Evolutionary conservation across 2,888 invertebrate species (phyloP).

Genomic region (Idaea dimidiata): DNA sequence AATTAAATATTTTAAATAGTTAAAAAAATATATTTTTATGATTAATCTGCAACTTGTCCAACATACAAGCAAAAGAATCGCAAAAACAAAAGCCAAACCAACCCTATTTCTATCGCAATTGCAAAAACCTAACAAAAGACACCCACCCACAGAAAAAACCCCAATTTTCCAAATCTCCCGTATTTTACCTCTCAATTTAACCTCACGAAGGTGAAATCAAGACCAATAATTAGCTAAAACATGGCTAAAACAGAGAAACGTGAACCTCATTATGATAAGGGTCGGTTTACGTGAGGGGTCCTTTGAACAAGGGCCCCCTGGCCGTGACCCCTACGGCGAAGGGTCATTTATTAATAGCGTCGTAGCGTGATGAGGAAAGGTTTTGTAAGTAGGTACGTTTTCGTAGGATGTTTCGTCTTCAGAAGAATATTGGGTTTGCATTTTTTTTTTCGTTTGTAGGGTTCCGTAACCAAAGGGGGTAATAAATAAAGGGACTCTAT

Average conservation of each 20-base stretch:
- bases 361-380: not conserved
- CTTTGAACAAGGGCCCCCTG: constrained; percentile 20
- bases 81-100: not conserved
- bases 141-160: not conserved
- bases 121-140: not conserved
- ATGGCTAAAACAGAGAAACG: constrained; percentile 46
- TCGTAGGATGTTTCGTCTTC: too few species aligned
- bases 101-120: not conserved
- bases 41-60: too few species aligned
- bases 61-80: too few species aligned
- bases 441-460: too few species aligned
- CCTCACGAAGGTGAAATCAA: constrained; percentile 31
- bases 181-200: constrained; percentile 19
- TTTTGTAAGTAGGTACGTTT: not conserved
- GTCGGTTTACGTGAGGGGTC: constrained; percentile 40
- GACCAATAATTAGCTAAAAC: constrained; percentile 51
- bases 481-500: too few species aligned
- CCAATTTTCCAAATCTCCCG: constrained; percentile 11
- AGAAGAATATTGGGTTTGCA: too few species aligned
- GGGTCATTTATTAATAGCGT: constrained; percentile 1
- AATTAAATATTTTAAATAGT: too few species aligned
- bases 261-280: constrained; percentile 47
- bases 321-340: constrained; percentile 1
- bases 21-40: too few species aligned
- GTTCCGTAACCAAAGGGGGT: too few species aligned